These are phyloP conservation scores for Ammospiza nelsoni DNA, from an alignment of 2,113 vertebrate genomes.

Conservation along the genomic window DNA sequence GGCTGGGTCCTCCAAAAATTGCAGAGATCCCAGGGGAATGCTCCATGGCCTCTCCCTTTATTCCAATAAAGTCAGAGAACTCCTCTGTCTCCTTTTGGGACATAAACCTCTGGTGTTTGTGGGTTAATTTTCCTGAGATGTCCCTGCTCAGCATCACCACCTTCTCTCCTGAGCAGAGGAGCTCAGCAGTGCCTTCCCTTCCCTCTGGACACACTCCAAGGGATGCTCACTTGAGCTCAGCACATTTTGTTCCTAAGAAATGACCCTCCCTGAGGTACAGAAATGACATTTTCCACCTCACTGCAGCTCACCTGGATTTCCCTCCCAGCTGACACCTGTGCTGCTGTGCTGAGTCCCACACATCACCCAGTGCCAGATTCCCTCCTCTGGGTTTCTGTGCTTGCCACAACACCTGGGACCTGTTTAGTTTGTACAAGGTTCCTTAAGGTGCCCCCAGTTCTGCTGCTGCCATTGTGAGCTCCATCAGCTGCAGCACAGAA, in stretches of 20 bases:
- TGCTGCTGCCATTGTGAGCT: background rate
- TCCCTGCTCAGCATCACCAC: background rate
- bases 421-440: accelerated
- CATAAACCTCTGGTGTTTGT: too few relatives aligned
- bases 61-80: too few relatives aligned
- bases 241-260: background rate
- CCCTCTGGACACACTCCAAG: background rate
- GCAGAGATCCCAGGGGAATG: too few relatives aligned
- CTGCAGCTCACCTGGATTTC: background rate
- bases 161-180: background rate
- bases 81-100: too few relatives aligned
- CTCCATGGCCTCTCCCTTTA: too few relatives aligned
- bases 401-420: background rate
- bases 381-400: background rate
- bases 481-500: background rate
- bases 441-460: background rate
- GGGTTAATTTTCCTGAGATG: too few relatives aligned
- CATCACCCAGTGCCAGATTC: background rate
- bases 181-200: background rate
- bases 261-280: background rate
- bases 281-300: background rate
- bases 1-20: too few relatives aligned
- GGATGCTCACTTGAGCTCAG: background rate
- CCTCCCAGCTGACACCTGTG: background rate
- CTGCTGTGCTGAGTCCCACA: background rate